Percentiles rank a stretch among this genome's conserved stretches.
phyloP scores from a whole-genome alignment of 2,888 invertebrate genomes.

The Bembecia ichneumoniformis region DNA sequence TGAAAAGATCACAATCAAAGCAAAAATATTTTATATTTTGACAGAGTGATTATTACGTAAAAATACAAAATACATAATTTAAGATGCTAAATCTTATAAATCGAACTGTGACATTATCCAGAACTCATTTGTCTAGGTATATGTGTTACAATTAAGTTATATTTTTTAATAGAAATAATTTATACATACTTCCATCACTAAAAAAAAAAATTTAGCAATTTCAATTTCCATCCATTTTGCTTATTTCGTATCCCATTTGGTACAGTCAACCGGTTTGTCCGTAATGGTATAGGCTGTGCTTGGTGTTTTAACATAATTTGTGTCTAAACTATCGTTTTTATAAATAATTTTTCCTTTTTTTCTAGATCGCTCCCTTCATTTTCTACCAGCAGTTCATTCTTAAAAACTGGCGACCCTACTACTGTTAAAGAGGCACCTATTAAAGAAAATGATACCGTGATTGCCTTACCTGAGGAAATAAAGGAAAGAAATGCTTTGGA shows the following conservation, averaged over 20 bases:
- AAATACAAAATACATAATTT: not conserved
- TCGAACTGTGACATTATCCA: slow-evolving; percentile 31
- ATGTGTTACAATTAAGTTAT: too few relatives aligned
- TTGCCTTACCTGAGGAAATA: slow-evolving; percentile 62
- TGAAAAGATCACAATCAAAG: not conserved
- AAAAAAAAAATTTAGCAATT: too few relatives aligned
- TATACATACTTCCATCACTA: too few relatives aligned
- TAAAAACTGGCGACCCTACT: slow-evolving; percentile 25
- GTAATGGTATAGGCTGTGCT: too few relatives aligned
- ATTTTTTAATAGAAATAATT: too few relatives aligned
- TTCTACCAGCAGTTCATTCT: slow-evolving; percentile 27
- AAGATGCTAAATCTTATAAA: slow-evolving; percentile 46
- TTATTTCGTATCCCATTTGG: too few relatives aligned
- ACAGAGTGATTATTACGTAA: not conserved
- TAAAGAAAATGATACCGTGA: slow-evolving; percentile 60
- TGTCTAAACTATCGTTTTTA: not conserved
- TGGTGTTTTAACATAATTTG: slow-evolving; percentile 3
- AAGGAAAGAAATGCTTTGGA: slow-evolving; percentile 54
- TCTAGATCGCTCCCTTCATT: slow-evolving; percentile 46
- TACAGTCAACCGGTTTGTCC: too few relatives aligned
- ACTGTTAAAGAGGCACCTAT: slow-evolving; percentile 55
- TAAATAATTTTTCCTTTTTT: not conserved
- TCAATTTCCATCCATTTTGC: too few relatives aligned
- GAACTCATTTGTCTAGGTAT: slow-evolving; percentile 38
- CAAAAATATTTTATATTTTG: not conserved